Base-by-base conservation (phyloP, 2,888 invertebrate genomes). In the Conomelus anceps region DNA sequence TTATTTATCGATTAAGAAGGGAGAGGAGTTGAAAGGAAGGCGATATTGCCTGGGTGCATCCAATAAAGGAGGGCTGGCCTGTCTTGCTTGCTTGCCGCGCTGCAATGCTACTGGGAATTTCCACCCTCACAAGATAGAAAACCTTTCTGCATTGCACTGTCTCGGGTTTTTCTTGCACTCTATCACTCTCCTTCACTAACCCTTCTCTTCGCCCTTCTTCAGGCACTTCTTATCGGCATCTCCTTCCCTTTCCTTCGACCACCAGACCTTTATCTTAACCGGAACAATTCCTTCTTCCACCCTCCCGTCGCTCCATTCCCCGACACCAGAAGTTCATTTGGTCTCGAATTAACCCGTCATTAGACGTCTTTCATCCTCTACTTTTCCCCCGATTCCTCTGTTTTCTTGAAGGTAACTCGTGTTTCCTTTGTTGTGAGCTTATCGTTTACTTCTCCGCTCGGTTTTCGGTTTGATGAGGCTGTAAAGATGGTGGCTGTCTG, bases 141-240 rank as follows among this genome's bases (percentile, higher is more conserved):
- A 86, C 41, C 90, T 86, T 87, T 86, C 89, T 89, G 63, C 63
- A 63, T 20, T 63, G 63, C 63, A 63, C 63, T 63, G 84, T 90
- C 88, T 89, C 89, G 85, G n/a, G 85, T 63, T 86, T 87, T 24
- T 17, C 26, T 22, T 13, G 22, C 85, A 26, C 89, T 22, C 85
- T 26, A 41, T 86, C 84, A 63, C 89, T 89, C 88, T 84, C 22
- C 85, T 24, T 84, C 85, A 26, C 63, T n/a, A 63, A 63, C 63
- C 63, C 63, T 63, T 63, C 63, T n/a, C 63, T n/a, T n/a, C n/a
- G n/a, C n/a, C n/a, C n/a, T 11, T 26, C 26, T 26, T 11, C 26
- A 26, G 26, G 11, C 26, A 26, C 63, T 63, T 63, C 63, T 63
- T 63, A n/a, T 41, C 88, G 41, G 26, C 34, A 20, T n/a, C 22